Percentiles rank a stretch among this genome's conserved stretches.
Evolutionary conservation across 2,113 vertebrate species (phyloP).

Genomic region (Lepus europaeus): DNA sequence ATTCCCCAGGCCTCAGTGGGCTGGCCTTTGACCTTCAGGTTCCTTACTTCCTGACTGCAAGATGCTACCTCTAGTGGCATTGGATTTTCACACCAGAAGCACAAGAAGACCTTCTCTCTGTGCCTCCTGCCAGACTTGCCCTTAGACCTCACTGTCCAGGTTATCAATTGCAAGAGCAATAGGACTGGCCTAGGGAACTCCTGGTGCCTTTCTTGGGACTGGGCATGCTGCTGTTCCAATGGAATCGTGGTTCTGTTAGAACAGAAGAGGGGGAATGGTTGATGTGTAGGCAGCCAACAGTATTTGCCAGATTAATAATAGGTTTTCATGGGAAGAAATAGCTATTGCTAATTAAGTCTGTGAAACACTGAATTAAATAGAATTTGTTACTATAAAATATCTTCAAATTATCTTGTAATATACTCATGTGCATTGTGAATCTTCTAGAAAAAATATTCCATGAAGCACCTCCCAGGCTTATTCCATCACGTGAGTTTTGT

Average conservation of each 20-base stretch:
- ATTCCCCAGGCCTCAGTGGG: neutral
- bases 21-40: neutral
- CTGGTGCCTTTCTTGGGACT: neutral
- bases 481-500: neutral
- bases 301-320: neutral
- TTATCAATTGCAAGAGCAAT: neutral
- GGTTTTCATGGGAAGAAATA: conserved; percentile 1
- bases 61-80: neutral
- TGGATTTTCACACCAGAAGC: conserved; percentile 21
- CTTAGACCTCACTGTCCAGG: neutral
- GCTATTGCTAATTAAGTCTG: neutral
- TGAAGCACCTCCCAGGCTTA: neutral
- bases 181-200: neutral
- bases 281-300: neutral
- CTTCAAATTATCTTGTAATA: neutral
- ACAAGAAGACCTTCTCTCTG: neutral
- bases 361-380: conserved; percentile 1
- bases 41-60: neutral
- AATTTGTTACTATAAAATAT: neutral
- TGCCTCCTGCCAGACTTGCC: neutral
- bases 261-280: neutral
- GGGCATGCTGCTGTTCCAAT: neutral
- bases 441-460: neutral
- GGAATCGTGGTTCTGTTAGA: neutral
- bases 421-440: neutral